These are phyloP conservation scores for Erythrolamprus reginae DNA, from an alignment of 2,113 vertebrate genomes.

Conservation along the genomic window DNA sequence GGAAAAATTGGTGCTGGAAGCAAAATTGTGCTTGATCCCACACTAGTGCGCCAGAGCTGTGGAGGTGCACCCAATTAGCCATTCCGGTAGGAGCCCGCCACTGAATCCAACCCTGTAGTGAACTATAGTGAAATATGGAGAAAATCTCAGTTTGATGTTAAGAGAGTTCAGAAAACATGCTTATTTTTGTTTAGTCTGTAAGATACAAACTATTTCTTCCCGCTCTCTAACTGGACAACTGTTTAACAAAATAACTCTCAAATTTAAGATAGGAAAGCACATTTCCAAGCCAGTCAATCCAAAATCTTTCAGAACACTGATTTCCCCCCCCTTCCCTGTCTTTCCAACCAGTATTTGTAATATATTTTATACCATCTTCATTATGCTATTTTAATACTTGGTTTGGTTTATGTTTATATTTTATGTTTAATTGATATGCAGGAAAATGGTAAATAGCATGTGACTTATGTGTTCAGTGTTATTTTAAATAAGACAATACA, in stretches of 20 bases:
- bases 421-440: neutral
- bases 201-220: neutral
- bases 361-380: neutral
- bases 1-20: too few relatives aligned
- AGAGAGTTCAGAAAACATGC: neutral
- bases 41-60: too few relatives aligned
- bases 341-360: neutral
- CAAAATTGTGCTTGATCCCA: too few relatives aligned
- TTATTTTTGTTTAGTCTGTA: neutral
- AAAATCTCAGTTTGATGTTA: neutral
- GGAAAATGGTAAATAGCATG: neutral
- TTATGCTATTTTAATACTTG: neutral
- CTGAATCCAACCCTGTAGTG: too few relatives aligned
- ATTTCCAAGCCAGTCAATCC: neutral
- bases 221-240: neutral
- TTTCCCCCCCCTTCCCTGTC: neutral
- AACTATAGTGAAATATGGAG: neutral
- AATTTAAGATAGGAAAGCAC: neutral
- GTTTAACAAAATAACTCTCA: neutral
- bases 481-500: neutral
- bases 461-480: neutral
- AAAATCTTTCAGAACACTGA: neutral
- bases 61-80: too few relatives aligned
- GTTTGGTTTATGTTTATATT: neutral
- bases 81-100: too few relatives aligned